Base-by-base conservation (phyloP, 2,888 invertebrate species). In the Protophormia terraenovae region DNA sequence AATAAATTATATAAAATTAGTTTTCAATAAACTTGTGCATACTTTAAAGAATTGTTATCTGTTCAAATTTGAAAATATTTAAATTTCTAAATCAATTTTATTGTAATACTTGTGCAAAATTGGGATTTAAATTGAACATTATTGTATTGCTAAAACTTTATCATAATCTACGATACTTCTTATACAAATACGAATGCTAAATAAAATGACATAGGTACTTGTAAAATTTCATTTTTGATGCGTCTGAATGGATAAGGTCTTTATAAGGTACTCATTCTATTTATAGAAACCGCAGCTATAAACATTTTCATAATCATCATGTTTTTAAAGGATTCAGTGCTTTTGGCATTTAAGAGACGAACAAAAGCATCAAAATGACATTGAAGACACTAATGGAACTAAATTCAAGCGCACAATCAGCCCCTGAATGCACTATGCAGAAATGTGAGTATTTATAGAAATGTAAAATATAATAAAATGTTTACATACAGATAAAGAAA, bases 241-340 rank as follows among this genome's bases (percentile, higher is more conserved):
- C 19, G 47, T 8, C 47, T 47, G 19, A 47, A 47, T 14, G 47
- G 19, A 2, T 47, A 19, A 19, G 3, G 19, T n/a, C 41, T 41
- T 41, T n/a, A 41, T 41, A 41, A 47, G 19, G 6, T 47, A 22
- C 50, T 24, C 50, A 50, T 10, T 47, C 10, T 50, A 50, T 50
- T 22, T 50, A 12, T 22, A 8, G 4, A 64, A 35, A 73, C 62
- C 60, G 60, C 72, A 72, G 41, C 29, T 73, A 62, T 62, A 4
- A 60, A 58, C 45, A n/a, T 35, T 73, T 29, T 29, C 47, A 73
- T 73, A 50, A 35, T 73, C 47, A 73, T 60, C 32, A 62, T 60
- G n/a, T 72, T 27, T 60, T 62, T 62, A 47, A 45, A 62, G 62
- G 64, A 75, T 75, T 75, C 64, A 19, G 12, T 64, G 35, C 50